A percentile compares a stretch with the other conserved stretches of the same genome.
phyloP scores from a whole-genome alignment of 2,113 vertebrate species.

The Bagarius yarrelli region DNA sequence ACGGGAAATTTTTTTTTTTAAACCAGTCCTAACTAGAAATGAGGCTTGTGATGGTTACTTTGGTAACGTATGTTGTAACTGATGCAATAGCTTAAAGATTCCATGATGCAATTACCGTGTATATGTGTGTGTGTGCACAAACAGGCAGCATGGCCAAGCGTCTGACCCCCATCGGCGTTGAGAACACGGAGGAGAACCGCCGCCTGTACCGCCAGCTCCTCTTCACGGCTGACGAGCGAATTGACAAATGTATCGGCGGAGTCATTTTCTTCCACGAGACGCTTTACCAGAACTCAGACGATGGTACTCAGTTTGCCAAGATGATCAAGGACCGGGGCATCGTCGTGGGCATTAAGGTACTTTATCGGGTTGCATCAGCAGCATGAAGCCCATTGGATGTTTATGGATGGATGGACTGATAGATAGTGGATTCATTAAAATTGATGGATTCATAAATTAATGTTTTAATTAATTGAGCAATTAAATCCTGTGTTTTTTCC shows the following conservation, averaged over 20 bases:
- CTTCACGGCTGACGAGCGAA: slow-evolving; percentile 86
- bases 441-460: too few relatives aligned
- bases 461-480: background rate
- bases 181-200: slow-evolving; percentile 95
- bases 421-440: too few relatives aligned
- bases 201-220: slow-evolving; percentile 93
- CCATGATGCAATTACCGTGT: background rate
- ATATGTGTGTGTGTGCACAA: background rate
- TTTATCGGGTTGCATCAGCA: background rate
- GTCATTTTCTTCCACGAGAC: slow-evolving; percentile 99
- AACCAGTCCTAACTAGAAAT: too few relatives aligned
- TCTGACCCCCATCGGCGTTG: slow-evolving; percentile 91
- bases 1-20: too few relatives aligned
- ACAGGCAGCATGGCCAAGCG: slow-evolving; percentile 97
- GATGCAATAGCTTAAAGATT: background rate
- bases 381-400: background rate
- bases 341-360: slow-evolving; percentile 94
- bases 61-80: background rate
- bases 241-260: slow-evolving; percentile 89
- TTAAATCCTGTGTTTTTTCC: background rate
- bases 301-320: slow-evolving; percentile 80
- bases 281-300: slow-evolving; percentile 90
- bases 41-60: background rate
- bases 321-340: slow-evolving; percentile 91
- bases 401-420: background rate